A percentile compares a stretch with the other conserved stretches of the same genome.
Evolutionary conservation across 1,140 invertebrate species (phyloP).

Genomic region (Neodiprion pinetum): DNA sequence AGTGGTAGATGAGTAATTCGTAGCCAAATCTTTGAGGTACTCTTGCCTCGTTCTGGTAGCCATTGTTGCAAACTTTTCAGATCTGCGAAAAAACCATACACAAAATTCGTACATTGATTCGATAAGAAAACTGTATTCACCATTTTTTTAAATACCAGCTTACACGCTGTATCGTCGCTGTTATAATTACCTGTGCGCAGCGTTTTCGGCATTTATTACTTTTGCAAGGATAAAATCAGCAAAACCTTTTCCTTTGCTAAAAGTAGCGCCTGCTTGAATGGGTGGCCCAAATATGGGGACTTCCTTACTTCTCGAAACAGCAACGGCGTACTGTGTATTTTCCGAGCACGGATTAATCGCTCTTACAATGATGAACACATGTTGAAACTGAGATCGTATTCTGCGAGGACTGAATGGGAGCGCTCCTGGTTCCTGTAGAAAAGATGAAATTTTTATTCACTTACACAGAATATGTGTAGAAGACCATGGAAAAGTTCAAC

Average conservation of each 20-base stretch:
- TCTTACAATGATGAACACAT: constrained; percentile 95
- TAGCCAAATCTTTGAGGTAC: constrained; percentile 91
- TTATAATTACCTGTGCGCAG: constrained; percentile 73
- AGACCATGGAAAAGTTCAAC: too few relatives aligned
- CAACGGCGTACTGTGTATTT: constrained; percentile 88
- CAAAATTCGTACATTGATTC: neutral
- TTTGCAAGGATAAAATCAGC: constrained; percentile 94
- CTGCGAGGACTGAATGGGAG: constrained; percentile 91
- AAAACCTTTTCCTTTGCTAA: constrained; percentile 88
- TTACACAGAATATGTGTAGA: too few relatives aligned
- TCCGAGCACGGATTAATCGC: constrained; percentile 92
- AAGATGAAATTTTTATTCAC: constrained; percentile 15
- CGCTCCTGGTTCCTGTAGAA: constrained; percentile 82
- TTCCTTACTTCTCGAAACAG: constrained; percentile 93
- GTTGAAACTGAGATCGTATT: constrained; percentile 95
- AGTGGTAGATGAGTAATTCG: constrained; percentile 83
- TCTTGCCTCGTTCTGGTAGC: constrained; percentile 94
- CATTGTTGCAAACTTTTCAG: constrained; percentile 97
- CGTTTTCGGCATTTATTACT: constrained; percentile 98
- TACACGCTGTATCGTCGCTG: neutral
- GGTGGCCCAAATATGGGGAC: constrained; percentile 96
- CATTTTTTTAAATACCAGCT: neutral
- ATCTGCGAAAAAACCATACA: constrained; percentile 57
- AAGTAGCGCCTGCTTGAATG: constrained; percentile 82
- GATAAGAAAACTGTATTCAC: neutral